phyloP scores from a whole-genome alignment of 2,113 vertebrate species.

The Chaetura pelagica region DNA sequence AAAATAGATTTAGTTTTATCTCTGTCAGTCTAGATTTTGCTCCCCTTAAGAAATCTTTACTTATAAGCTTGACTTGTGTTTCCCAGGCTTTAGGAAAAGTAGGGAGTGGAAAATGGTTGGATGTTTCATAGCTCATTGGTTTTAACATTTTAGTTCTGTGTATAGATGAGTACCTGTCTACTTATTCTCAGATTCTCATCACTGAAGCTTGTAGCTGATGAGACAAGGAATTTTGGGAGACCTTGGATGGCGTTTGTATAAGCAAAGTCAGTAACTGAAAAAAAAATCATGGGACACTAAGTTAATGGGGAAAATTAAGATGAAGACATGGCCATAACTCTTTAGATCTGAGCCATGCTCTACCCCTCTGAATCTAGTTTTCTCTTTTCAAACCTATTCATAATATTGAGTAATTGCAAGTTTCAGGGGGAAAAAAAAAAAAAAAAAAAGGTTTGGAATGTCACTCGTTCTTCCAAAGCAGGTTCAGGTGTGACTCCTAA shows the following conservation, averaged over 20 bases:
- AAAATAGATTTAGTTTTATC: background rate
- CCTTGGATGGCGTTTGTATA: background rate
- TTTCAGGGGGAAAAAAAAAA: background rate
- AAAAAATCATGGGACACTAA: background rate
- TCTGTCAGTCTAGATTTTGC: background rate
- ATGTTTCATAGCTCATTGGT: background rate
- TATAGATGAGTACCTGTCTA: background rate
- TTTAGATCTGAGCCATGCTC: background rate
- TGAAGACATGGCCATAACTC: background rate
- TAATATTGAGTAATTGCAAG: background rate
- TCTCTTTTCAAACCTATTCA: background rate
- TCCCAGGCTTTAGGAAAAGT: background rate
- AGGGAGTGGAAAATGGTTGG: background rate
- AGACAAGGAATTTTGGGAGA: background rate
- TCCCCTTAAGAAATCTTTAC: background rate
- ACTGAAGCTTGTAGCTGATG: background rate
- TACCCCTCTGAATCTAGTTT: background rate
- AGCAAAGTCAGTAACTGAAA: background rate
- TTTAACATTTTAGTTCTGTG: background rate
- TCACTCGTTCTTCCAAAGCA: background rate
- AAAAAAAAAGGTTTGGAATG: accelerated
- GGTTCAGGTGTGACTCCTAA: background rate
- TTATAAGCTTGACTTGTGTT: background rate
- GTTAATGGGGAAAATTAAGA: background rate
- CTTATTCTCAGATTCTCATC: background rate